Conservation (phyloP, 2,113 vertebrate genomes). For the Hymenochirus boettgeri region DNA sequence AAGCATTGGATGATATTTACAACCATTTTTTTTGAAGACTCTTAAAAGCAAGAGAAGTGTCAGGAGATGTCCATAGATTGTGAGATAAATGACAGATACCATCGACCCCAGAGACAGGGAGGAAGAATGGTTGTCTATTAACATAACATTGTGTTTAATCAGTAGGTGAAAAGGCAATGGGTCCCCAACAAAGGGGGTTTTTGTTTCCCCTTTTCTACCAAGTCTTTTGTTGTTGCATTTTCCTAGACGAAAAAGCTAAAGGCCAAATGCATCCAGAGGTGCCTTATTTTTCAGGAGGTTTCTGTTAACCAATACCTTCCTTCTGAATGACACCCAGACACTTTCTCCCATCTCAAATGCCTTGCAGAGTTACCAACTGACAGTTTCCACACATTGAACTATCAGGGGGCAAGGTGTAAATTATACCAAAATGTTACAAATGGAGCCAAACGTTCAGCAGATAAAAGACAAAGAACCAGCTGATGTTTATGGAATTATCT, state of each 20-base stretch:
- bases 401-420: too few relatives aligned
- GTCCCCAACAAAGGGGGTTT: slow-evolving; percentile 6
- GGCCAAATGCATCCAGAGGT: slow-evolving; percentile 25
- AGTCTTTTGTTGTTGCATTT: slow-evolving; percentile 14
- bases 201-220: slow-evolving; percentile 1
- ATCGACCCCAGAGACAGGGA: background rate
- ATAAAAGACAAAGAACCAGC: too few relatives aligned
- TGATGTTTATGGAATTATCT: too few relatives aligned
- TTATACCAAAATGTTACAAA: too few relatives aligned
- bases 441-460: too few relatives aligned
- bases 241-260: slow-evolving; percentile 28
- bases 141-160: slow-evolving; percentile 13
- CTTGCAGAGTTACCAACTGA: background rate
- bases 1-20: too few relatives aligned
- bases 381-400: too few relatives aligned
- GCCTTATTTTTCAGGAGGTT: background rate
- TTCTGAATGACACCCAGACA: background rate
- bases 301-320: background rate
- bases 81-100: background rate
- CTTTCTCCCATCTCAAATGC: background rate
- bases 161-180: slow-evolving; percentile 6
- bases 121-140: background rate
- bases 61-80: too few relatives aligned
- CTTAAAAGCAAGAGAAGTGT: too few relatives aligned
- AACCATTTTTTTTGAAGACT: too few relatives aligned